Conservation (phyloP, 2,888 invertebrate genomes). For the Dasysyrphus tricinctus region DNA sequence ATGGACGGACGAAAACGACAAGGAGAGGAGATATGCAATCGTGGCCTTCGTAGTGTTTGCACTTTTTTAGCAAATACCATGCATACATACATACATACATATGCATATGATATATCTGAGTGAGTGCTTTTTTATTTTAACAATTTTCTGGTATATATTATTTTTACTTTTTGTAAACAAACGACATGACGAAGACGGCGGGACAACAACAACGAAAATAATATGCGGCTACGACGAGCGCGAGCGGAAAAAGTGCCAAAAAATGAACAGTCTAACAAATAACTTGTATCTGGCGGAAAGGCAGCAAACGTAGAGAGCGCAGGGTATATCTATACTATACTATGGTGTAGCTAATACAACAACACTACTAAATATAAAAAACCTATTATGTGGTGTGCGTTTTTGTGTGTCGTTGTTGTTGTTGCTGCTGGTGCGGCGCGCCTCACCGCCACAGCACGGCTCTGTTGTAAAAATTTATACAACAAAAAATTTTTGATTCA, state of each 20-base stretch:
- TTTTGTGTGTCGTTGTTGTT: slow-evolving; percentile 64
- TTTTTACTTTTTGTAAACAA: slow-evolving; percentile 69
- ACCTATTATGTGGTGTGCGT: slow-evolving; percentile 75
- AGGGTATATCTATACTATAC: slow-evolving; percentile 52
- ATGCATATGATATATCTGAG: slow-evolving; percentile 21
- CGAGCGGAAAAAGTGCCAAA: slow-evolving; percentile 71
- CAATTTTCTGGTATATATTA: slow-evolving; percentile 58
- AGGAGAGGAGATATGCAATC: slow-evolving; percentile 66
- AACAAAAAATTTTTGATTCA: slow-evolving; percentile 80
- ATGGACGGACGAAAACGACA: slow-evolving; percentile 23
- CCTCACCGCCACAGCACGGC: slow-evolving; percentile 35
- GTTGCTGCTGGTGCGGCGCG: neutral
- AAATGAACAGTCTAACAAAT: slow-evolving; percentile 75
- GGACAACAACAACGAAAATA: slow-evolving; percentile 57
- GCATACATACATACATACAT: slow-evolving; percentile 25
- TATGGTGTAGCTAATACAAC: slow-evolving; percentile 70
- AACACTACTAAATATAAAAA: slow-evolving; percentile 57
- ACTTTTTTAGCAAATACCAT: slow-evolving; percentile 60
- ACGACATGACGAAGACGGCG: slow-evolving; percentile 67
- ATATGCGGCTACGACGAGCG: slow-evolving; percentile 52
- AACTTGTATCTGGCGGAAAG: slow-evolving; percentile 72
- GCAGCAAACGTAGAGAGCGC: slow-evolving; percentile 52
- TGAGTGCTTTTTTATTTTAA: slow-evolving; percentile 45
- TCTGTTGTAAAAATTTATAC: slow-evolving; percentile 69
- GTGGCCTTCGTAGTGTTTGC: slow-evolving; percentile 67